Conservation (phyloP, 2,113 vertebrate species). For the Pluvialis apricaria region DNA sequence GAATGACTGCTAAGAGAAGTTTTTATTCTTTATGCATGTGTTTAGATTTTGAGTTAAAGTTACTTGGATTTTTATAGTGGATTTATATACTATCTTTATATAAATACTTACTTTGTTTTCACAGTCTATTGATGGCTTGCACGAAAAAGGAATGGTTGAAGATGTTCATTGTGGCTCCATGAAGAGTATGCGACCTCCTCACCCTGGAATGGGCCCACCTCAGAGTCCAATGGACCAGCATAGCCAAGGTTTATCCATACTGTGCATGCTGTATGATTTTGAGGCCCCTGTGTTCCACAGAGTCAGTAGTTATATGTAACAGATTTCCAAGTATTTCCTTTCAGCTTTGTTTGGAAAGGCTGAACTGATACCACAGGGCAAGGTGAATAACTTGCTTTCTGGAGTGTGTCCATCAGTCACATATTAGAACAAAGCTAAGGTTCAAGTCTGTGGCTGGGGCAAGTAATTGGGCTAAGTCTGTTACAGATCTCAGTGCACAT, state of each 20-base stretch:
- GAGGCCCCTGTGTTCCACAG: not conserved
- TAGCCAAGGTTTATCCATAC: constrained; percentile 86
- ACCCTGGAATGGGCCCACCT: constrained; percentile 95
- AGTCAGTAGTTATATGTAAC: not conserved
- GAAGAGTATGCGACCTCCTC: constrained; percentile 92
- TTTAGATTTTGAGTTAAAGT: not conserved
- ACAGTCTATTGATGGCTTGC: constrained; percentile 90
- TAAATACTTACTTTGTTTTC: constrained; percentile 26
- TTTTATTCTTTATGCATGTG: not conserved
- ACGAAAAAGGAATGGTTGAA: constrained; percentile 91
- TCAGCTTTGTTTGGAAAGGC: not conserved
- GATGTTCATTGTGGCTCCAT: constrained; percentile 91
- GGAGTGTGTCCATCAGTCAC: not conserved
- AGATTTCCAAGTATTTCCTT: not conserved
- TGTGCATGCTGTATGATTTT: not conserved
- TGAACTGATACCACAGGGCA: not conserved
- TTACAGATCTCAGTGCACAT: not conserved
- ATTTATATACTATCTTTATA: not conserved
- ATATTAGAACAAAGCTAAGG: not conserved
- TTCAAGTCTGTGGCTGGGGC: not conserved
- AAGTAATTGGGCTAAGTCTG: not conserved
- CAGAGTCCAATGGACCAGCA: constrained; percentile 98
- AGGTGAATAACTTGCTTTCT: not conserved
- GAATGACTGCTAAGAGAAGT: not conserved
- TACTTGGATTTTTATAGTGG: not conserved